These are phyloP conservation scores for Scrobipalpa costella DNA, from an alignment of 2,888 invertebrate species.

Conservation along the genomic window DNA sequence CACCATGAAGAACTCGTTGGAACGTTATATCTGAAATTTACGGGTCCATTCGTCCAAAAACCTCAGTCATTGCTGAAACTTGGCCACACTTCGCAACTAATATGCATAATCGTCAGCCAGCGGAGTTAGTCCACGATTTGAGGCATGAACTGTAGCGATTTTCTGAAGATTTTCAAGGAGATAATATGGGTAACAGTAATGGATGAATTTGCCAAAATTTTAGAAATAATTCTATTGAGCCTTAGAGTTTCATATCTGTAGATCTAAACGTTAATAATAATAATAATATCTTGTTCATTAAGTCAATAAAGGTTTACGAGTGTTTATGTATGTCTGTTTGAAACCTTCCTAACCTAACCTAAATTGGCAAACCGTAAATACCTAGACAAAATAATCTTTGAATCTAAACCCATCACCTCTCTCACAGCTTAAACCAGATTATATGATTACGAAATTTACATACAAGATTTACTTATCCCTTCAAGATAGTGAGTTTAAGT, in stretches of 20 bases:
- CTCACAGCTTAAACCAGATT: slow-evolving; percentile 38
- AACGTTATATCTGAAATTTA: slow-evolving; percentile 24
- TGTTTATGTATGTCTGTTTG: too few relatives aligned
- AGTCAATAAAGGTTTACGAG: too few relatives aligned
- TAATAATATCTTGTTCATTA: too few relatives aligned
- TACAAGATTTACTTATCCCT: slow-evolving; percentile 60
- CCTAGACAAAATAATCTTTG: not conserved
- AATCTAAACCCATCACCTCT: slow-evolving; percentile 3
- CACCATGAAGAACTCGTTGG: not conserved
- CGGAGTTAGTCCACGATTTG: slow-evolving; percentile 35
- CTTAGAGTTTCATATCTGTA: too few relatives aligned
- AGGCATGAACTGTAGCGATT: slow-evolving; percentile 29
- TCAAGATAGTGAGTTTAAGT: slow-evolving; percentile 53
- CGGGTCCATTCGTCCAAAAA: slow-evolving; percentile 33
- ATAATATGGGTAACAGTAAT: not conserved
- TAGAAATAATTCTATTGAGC: too few relatives aligned
- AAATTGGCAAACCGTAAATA: too few relatives aligned
- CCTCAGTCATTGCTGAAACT: slow-evolving; percentile 40
- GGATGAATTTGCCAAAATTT: too few relatives aligned
- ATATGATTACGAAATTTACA: slow-evolving; percentile 55
- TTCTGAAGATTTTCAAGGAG: not conserved
- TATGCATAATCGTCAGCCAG: slow-evolving; percentile 62
- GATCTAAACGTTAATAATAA: too few relatives aligned
- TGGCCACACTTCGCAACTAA: slow-evolving; percentile 56
- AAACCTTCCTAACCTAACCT: too few relatives aligned